Base-by-base conservation (phyloP, 35 echinoderm and acorn worm species). In the Lytechinus variegatus region DNA sequence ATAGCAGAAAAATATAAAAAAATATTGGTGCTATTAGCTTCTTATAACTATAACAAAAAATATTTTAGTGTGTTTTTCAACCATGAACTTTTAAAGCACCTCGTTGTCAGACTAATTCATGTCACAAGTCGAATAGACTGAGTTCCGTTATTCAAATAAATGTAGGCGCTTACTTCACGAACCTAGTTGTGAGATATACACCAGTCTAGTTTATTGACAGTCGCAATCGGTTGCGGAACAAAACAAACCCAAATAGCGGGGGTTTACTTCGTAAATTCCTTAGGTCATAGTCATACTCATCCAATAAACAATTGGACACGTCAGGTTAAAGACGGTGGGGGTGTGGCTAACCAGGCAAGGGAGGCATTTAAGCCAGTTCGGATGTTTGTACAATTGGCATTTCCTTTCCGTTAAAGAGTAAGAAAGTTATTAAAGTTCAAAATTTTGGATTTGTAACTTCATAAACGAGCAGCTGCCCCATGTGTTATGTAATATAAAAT, bases 191-290 rank as follows among this genome's bases (percentile, higher is more conserved):
- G 66, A 79, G 66, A 79, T 79, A 79, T 4, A 79, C 16, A 79
- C 66, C 66, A 79, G 61, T 71, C 61, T 71, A 19, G 4, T 71
- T 4, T 71, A 71, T 71, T 71, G 61, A 71, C 61, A 71, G 14
- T 71, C 5, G 16, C 61, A 24, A 79, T 79, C 66, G 16, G 66
- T 79, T 79, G 66, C 66, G 66, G 12, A 79, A 19, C 66, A 79
- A 79, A 79, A 79, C 66, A 79, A 79, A 79, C 66, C 66, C 66
- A 79, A 79, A 79, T 79, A 16, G 66, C 66, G 66, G 66, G 66
- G 66, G 66, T 79, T 79, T 79, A 79, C 66, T 19, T 79, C 19
- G 66, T 79, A 79, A 79, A 79, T 79, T 79, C 66, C 66, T 79
- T 79, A 24, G 66, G 19, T 79, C 66, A 79, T n/a, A n/a, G n/a